Base-by-base conservation (phyloP, 2,113 vertebrate species). In the Hyaena hyaena region DNA sequence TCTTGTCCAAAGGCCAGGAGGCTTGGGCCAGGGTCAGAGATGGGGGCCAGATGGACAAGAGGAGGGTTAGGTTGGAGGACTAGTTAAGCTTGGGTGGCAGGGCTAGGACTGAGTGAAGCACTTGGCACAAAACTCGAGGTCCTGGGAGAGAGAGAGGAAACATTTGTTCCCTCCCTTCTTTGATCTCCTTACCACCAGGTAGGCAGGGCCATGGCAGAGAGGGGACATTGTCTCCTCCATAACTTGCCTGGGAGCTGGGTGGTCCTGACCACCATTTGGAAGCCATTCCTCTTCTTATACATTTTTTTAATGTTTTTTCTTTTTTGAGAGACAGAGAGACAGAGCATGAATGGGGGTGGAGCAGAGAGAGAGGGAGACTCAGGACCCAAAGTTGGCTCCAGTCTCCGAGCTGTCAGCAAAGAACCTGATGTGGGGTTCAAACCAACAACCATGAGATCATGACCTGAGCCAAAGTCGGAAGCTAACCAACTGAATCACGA, bases 41-140 rank as follows among this genome's bases (percentile, higher is more conserved):
- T 23, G 5, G 9, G 7, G 4, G 5, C 43, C 2, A 55, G 26
- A 12, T 21, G 28, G 33, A 74, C 17, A 26, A 14, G 48, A 12
- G 16, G 31, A 11, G 7, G 8, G 28, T n/a, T 24, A 23, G 4
- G 12, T 39, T 8, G 21, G 10, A 50, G 28, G 33, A 80, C 3
- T 1, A 10, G 10, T 15, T 19, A 69, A 16, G 16, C 4, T 23
- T n/a, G 11, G 45, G 1, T 3, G 35, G 15, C 11, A 4, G 28
- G 10, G 2, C 28, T 26, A 10, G 58, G 24, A 16, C 89, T 24
- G 50, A 39, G 0, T 9, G n/a, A 43, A 58, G 3, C 5, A 5
- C 0, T 0, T 4, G 10, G 4, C 10, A 39, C 19, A 48, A 26
- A 3, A 91, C 24, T 4, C 4, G 11, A 35, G 39, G 14, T 16